phyloP scores from a whole-genome alignment of 2,797 vertebrate genomes.

The Sandelia bainsii region DNA sequence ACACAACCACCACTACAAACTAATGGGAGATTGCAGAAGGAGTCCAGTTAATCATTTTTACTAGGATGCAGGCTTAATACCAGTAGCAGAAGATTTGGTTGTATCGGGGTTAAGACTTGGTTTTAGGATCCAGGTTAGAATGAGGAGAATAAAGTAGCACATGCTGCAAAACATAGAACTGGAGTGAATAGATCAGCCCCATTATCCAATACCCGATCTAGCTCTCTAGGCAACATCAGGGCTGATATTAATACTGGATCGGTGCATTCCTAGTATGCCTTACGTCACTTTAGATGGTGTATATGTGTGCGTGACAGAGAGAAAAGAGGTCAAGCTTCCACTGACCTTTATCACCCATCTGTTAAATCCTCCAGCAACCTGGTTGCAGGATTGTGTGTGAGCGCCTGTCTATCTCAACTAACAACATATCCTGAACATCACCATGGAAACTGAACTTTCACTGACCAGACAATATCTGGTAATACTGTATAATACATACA shows the following conservation, averaged over 20 bases:
- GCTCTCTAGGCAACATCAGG: too few relatives aligned
- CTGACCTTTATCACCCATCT: slow-evolving; percentile 68
- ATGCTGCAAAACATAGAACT: too few relatives aligned
- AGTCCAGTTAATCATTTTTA: neutral
- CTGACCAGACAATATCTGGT: slow-evolving; percentile 8
- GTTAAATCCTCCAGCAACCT: slow-evolving; percentile 44
- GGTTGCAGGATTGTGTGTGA: neutral
- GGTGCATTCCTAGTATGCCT: too few relatives aligned
- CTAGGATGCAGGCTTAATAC: neutral
- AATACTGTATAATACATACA: neutral
- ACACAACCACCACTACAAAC: neutral
- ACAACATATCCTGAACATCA: slow-evolving; percentile 28
- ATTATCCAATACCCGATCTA: too few relatives aligned
- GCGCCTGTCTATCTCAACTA: neutral
- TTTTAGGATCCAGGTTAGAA: too few relatives aligned
- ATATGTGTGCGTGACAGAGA: slow-evolving; percentile 3
- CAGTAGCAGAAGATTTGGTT: neutral
- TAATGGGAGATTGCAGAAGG: neutral
- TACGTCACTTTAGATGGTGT: neutral
- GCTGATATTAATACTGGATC: too few relatives aligned
- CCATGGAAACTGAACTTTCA: slow-evolving; percentile 53
- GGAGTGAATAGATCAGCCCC: too few relatives aligned
- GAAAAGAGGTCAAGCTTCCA: slow-evolving; percentile 43
- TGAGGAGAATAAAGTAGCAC: neutral
- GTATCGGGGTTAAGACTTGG: too few relatives aligned